Conservation (phyloP, 2,888 invertebrate species). For the Eilema depressum region DNA sequence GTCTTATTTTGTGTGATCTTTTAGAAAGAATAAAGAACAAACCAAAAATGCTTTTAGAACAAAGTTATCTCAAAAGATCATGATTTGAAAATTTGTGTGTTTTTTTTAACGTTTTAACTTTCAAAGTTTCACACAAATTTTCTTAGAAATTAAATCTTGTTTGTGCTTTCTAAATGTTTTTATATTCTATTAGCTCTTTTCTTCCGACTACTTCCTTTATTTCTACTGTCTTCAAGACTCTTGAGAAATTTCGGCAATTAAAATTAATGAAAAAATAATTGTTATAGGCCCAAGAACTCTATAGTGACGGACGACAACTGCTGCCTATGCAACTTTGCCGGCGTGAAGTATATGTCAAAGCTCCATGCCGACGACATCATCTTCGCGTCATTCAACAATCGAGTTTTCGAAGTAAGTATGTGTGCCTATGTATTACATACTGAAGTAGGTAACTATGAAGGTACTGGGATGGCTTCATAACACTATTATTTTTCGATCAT, state of each 20-base stretch:
- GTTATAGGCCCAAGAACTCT: slow-evolving; percentile 83
- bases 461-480: not conserved
- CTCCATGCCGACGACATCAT: slow-evolving; percentile 93
- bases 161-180: too few species aligned
- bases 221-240: too few species aligned
- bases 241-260: not conserved
- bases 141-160: too few species aligned
- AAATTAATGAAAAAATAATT: not conserved
- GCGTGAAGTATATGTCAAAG: slow-evolving; percentile 92
- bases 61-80: not conserved
- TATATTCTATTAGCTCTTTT: not conserved
- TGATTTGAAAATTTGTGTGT: not conserved
- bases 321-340: slow-evolving; percentile 95
- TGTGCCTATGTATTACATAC: not conserved
- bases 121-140: too few species aligned
- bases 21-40: slow-evolving; percentile 14
- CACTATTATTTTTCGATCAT: not conserved
- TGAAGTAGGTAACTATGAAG: not conserved
- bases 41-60: slow-evolving; percentile 5
- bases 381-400: slow-evolving; percentile 95
- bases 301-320: slow-evolving; percentile 95
- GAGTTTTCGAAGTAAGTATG: slow-evolving; percentile 91
- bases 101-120: too few species aligned
- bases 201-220: not conserved
- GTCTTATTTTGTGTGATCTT: slow-evolving; percentile 21